Evolutionary conservation across 2,888 invertebrate genomes (phyloP).

Genomic region (Melanostoma mellinum): DNA sequence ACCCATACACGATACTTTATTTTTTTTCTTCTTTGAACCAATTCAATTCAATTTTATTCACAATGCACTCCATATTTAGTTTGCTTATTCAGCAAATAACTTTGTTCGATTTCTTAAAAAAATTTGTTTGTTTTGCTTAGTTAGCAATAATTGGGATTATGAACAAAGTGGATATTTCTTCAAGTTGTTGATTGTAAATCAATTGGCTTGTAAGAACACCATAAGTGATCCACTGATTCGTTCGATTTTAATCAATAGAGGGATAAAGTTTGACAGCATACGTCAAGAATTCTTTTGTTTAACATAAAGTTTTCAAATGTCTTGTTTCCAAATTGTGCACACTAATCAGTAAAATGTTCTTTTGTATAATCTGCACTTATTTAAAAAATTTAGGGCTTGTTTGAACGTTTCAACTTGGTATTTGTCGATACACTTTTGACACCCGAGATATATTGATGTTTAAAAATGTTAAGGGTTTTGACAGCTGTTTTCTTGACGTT

Average conservation of each 20-base stretch:
- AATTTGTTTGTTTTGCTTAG: slow-evolving; percentile 32
- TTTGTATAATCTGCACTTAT: background rate
- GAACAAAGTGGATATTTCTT: slow-evolving; percentile 6
- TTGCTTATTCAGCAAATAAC: slow-evolving; percentile 22
- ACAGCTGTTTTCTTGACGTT: too few relatives aligned
- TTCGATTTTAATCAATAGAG: too few relatives aligned
- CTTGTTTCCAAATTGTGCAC: slow-evolving; percentile 13
- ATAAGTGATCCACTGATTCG: too few relatives aligned
- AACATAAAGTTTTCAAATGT: slow-evolving; percentile 1
- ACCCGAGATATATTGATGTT: too few relatives aligned
- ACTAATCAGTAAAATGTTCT: background rate
- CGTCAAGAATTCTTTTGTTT: too few relatives aligned
- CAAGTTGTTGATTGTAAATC: too few relatives aligned
- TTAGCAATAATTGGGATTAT: slow-evolving; percentile 25
- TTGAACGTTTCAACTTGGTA: background rate
- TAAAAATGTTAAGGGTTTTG: too few relatives aligned
- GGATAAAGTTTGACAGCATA: too few relatives aligned
- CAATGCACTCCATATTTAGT: slow-evolving; percentile 43
- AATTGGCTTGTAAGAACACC: too few relatives aligned
- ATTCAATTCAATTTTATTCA: slow-evolving; percentile 24
- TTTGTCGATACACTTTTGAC: too few relatives aligned
- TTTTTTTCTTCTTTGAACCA: slow-evolving; percentile 15
- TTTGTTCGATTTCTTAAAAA: slow-evolving; percentile 28
- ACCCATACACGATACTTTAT: slow-evolving; percentile 36
- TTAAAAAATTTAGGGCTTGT: slow-evolving; percentile 3